phyloP scores from a whole-genome alignment of 2,113 vertebrate species.

The Falco punctatus region DNA sequence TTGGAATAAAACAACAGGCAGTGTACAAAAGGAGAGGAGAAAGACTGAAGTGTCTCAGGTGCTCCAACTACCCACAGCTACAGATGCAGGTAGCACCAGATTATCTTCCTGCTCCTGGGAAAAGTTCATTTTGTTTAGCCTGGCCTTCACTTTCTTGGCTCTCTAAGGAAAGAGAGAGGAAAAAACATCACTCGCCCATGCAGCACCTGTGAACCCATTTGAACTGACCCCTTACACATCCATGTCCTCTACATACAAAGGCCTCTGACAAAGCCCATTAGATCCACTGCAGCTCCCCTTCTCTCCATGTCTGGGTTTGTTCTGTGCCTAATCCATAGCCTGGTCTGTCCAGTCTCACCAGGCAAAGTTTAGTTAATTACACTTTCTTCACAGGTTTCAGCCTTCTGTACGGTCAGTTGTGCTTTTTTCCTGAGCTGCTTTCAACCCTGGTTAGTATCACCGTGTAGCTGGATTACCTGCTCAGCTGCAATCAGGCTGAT shows the following conservation, averaged over 20 bases:
- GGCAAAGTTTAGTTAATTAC: background rate
- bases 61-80: background rate
- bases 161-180: background rate
- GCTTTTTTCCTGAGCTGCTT: background rate
- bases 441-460: background rate
- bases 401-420: background rate
- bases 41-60: background rate
- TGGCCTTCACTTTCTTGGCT: background rate
- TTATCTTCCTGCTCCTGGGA: background rate
- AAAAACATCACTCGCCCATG: background rate
- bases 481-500: background rate
- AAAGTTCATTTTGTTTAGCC: background rate
- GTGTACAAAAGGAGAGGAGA: background rate
- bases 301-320: background rate
- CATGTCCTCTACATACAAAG: background rate
- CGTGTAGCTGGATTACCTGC: background rate
- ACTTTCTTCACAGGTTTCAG: background rate
- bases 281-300: background rate
- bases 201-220: background rate
- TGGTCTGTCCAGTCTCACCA: background rate
- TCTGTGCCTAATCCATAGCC: background rate
- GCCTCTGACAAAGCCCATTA: background rate
- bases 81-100: background rate
- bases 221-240: background rate
- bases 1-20: background rate